Conservation (phyloP, 2,888 invertebrate genomes). For the Cotesia congregata region DNA sequence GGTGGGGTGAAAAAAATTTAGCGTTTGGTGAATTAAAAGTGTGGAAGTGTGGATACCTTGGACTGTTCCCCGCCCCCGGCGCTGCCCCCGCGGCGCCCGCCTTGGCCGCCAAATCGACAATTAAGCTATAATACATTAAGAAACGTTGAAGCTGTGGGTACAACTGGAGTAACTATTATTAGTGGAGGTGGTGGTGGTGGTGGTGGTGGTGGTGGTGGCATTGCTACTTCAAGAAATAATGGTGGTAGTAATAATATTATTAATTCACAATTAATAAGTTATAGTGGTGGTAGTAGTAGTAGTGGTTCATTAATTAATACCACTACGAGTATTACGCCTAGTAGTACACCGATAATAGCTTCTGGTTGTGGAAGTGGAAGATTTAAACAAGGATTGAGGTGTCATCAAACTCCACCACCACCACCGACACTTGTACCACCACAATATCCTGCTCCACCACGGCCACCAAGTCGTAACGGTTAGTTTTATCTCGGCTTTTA, state of each 20-base stretch:
- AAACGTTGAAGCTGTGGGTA: slow-evolving; percentile 53
- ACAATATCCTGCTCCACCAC: slow-evolving; percentile 68
- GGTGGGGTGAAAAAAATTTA: slow-evolving; percentile 53
- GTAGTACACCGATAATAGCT: slow-evolving; percentile 46
- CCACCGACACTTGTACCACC: slow-evolving; percentile 66
- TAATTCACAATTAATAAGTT: not conserved
- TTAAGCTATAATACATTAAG: slow-evolving; percentile 69
- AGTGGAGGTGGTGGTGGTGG: slow-evolving; percentile 20
- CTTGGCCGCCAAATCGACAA: slow-evolving; percentile 67
- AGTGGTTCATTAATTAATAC: not conserved
- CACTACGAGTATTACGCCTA: slow-evolving; percentile 45
- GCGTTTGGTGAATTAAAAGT: slow-evolving; percentile 67
- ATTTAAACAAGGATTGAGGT: slow-evolving; percentile 36
- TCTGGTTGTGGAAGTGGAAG: slow-evolving; percentile 35
- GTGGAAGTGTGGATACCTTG: slow-evolving; percentile 71
- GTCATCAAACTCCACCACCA: slow-evolving; percentile 47
- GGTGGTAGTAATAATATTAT: slow-evolving; percentile 18
- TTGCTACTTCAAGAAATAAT: slow-evolving; percentile 39
- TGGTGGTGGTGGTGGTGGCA: slow-evolving; percentile 39
- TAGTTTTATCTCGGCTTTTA: slow-evolving; percentile 20
- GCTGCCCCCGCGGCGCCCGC: slow-evolving; percentile 70
- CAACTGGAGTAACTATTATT: slow-evolving; percentile 45
- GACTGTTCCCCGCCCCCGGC: slow-evolving; percentile 72
- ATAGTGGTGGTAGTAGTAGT: slow-evolving; percentile 2
- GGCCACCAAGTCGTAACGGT: slow-evolving; percentile 70